A percentile compares a stretch with the other conserved stretches of the same genome.
Conservation (phyloP, 2,888 invertebrate genomes). For the Polydesmus complanatus region DNA sequence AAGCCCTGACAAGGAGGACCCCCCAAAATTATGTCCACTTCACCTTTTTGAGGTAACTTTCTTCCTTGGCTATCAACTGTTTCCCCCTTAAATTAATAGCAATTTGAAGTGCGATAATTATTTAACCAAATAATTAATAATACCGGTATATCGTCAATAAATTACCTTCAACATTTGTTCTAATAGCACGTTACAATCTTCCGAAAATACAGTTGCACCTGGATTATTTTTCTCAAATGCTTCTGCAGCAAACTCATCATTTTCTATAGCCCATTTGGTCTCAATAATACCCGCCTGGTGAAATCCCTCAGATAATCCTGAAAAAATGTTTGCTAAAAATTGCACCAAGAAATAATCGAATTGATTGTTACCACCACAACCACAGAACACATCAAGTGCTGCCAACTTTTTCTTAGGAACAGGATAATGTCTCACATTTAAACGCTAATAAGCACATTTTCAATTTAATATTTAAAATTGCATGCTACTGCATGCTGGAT, state of each 20-base stretch:
- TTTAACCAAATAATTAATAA: constrained; percentile 31
- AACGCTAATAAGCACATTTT: too few relatives aligned
- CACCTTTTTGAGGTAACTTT: constrained; percentile 55
- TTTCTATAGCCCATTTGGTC: constrained; percentile 68
- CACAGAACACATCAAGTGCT: constrained; percentile 69
- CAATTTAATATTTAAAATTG: too few relatives aligned
- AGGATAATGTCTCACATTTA: neutral
- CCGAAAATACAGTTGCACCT: constrained; percentile 56
- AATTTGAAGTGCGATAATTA: constrained; percentile 25
- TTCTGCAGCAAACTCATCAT: constrained; percentile 58
- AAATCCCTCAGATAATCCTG: constrained; percentile 50
- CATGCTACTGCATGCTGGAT: too few relatives aligned
- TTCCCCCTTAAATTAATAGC: constrained; percentile 26
- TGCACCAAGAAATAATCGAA: too few relatives aligned
- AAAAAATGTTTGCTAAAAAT: too few relatives aligned
- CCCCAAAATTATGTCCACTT: constrained; percentile 69
- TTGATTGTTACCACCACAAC: constrained; percentile 66
- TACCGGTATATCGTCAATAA: constrained; percentile 20
- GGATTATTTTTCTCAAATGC: constrained; percentile 65
- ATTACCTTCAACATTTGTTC: constrained; percentile 48
- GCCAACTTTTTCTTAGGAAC: constrained; percentile 32
- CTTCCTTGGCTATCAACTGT: constrained; percentile 30
- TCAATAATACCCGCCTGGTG: constrained; percentile 49
- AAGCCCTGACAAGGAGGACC: constrained; percentile 84
- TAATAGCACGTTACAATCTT: constrained; percentile 63